Evolutionary conservation across 1,140 invertebrate genomes (phyloP), one percentile per base, ranked within the genome.

Genomic region (Drosophila nebulosa): DNA sequence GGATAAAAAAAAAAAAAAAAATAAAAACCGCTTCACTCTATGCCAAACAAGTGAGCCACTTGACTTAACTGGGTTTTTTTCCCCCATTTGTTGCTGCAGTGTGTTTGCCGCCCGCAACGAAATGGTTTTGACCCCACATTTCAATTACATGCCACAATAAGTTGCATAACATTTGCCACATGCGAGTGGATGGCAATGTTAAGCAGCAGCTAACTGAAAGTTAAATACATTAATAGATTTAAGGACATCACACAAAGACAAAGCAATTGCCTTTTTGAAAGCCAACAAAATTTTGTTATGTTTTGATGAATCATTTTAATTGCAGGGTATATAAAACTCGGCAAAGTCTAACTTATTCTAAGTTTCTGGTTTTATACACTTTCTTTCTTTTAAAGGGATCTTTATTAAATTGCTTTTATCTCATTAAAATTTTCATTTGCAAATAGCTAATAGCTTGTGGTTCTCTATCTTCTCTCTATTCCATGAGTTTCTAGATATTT

Each of bases 91-190:
- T 12, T 30, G 30, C 46, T 32, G 32, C 52, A 9, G 39, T 26
- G n/a, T 35, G 68, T 22, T 50, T 51, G 67, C 51, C 63, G 58
- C 64, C 70, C 66, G 58, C 58, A 53, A 56, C 52, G 50, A 27
- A 64, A 69, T 69, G 65, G 72, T 69, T 76, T 75, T 75, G 72
- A 75, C 73, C 73, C 65, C 72, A 76, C 73, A 64, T 75, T 76
- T 76, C 73, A 75, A 75, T 75, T 64, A 75, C 63, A 71, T 39
- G 69, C 70, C 16, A 46, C 30, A 18, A 14, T 14, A 22, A 3
- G 21, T 74, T 74, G 57, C 52, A 53, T 74, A 74, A 74, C n/a
- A 1, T 35, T 0, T 14, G 39, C 10, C 32, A 22, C 12, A 46
- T 46, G 39, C 7, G 9, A 6, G 36, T 21, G 69, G 69, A 53